Evolutionary conservation across 2,888 invertebrate genomes (phyloP).

Genomic region (Chalcis sispes): DNA sequence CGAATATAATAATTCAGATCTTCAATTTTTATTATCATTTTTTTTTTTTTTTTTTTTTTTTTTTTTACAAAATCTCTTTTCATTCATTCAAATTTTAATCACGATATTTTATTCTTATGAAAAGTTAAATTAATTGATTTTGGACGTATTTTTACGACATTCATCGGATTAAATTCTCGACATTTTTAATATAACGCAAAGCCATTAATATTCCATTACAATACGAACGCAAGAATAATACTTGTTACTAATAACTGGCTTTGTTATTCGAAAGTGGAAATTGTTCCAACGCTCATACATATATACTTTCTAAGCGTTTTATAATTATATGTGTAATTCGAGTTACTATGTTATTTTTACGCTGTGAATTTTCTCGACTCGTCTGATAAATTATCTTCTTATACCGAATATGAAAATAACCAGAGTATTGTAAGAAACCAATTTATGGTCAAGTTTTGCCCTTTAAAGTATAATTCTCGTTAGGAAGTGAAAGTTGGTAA

Average conservation of each 20-base stretch:
- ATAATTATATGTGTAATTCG: conserved; percentile 33
- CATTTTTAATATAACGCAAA: too few species aligned
- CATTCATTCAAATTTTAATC: not conserved
- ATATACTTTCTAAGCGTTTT: conserved; percentile 46
- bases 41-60: too few species aligned
- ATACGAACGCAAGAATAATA: not conserved
- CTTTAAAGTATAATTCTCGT: conserved; percentile 36
- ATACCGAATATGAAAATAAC: not conserved
- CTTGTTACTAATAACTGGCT: not conserved
- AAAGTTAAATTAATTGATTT: too few species aligned
- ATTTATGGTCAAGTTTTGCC: conserved; percentile 22
- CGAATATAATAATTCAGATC: too few species aligned
- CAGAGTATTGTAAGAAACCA: conserved; percentile 1
- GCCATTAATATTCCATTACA: not conserved
- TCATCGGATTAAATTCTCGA: too few species aligned
- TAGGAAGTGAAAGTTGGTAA: conserved; percentile 34
- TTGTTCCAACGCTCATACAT: not conserved
- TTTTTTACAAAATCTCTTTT: too few species aligned
- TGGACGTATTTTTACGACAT: too few species aligned
- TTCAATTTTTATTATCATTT: too few species aligned
- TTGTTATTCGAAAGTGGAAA: conserved; percentile 50
- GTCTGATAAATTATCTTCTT: conserved; percentile 8
- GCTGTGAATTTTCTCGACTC: not conserved
- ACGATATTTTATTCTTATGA: not conserved
- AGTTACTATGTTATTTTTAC: not conserved